These are phyloP conservation scores for Schlechtendalia chinensis DNA, from an alignment of 1,140 invertebrate genomes.

Conservation along the genomic window DNA sequence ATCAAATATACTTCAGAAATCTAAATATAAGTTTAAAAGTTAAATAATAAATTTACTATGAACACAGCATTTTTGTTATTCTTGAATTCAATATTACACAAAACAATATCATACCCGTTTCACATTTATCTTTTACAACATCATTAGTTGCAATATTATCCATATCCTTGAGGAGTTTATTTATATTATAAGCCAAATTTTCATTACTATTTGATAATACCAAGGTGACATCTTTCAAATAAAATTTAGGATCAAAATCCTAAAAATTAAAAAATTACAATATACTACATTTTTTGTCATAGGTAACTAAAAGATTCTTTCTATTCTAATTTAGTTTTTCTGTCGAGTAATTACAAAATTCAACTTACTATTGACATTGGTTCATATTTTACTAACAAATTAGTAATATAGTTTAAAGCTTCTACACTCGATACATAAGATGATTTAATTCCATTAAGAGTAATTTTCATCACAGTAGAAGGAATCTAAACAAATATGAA, in stretches of 20 bases:
- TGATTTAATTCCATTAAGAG: slow-evolving; percentile 4
- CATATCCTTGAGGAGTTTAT: neutral
- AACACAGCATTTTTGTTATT: neutral
- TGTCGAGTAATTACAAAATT: neutral
- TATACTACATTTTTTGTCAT: no score
- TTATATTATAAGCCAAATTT: slow-evolving; percentile 5
- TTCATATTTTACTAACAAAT: slow-evolving; percentile 22
- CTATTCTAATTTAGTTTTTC: neutral
- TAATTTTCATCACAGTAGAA: slow-evolving; percentile 12
- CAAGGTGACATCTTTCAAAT: slow-evolving; percentile 8
- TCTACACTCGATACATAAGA: neutral
- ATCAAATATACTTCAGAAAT: no score
- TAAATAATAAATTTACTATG: no score
- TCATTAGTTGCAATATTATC: neutral
- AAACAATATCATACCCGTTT: slow-evolving; percentile 2
- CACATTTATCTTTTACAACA: neutral
- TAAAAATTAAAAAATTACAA: neutral
- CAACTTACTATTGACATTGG: slow-evolving; percentile 27
- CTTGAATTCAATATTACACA: neutral
- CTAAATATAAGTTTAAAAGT: no score
- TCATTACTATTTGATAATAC: slow-evolving; percentile 9
- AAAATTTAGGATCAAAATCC: slow-evolving; percentile 1
- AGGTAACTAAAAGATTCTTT: no score
- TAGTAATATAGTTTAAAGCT: slow-evolving; percentile 4
- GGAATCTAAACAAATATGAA: neutral